Evolutionary conservation across 2,797 vertebrate genomes (phyloP).

Genomic region (Crocidura indochinensis): DNA sequence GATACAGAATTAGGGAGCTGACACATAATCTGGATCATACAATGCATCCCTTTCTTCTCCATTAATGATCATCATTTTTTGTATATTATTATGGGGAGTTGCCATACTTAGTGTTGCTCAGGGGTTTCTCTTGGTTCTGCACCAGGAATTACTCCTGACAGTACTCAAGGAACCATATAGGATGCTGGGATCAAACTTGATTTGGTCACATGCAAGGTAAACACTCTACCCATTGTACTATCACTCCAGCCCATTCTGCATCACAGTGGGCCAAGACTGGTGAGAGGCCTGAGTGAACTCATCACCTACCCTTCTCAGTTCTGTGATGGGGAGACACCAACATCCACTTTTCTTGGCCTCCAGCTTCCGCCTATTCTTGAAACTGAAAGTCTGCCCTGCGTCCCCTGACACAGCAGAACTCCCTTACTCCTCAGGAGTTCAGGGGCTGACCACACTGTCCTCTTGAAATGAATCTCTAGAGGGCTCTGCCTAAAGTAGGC

Average conservation of each 20-base stretch:
- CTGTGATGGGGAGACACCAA: background rate
- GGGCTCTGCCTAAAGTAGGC: background rate
- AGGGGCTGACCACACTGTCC: background rate
- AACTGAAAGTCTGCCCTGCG: background rate
- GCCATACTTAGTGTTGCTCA: too few relatives aligned
- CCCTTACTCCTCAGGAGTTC: too few relatives aligned
- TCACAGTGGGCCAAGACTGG: too few relatives aligned
- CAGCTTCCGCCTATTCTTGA: background rate
- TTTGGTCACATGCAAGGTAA: too few relatives aligned
- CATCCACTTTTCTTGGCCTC: background rate
- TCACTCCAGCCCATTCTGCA: too few relatives aligned
- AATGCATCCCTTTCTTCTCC: too few relatives aligned
- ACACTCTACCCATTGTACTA: too few relatives aligned
- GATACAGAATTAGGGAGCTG: background rate
- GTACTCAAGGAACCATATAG: too few relatives aligned
- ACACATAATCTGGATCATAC: background rate
- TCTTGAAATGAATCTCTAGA: background rate
- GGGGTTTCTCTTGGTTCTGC: too few relatives aligned
- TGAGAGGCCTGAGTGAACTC: background rate
- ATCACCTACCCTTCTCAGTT: background rate
- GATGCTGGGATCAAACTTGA: too few relatives aligned
- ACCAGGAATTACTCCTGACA: too few relatives aligned
- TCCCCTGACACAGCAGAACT: background rate
- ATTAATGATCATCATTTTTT: background rate
- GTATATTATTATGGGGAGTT: too few relatives aligned